A percentile compares a stretch with the other conserved stretches of the same genome.
These are phyloP conservation scores for Cebus imitator DNA, from an alignment of 2,113 vertebrate species.

Conservation along the genomic window DNA sequence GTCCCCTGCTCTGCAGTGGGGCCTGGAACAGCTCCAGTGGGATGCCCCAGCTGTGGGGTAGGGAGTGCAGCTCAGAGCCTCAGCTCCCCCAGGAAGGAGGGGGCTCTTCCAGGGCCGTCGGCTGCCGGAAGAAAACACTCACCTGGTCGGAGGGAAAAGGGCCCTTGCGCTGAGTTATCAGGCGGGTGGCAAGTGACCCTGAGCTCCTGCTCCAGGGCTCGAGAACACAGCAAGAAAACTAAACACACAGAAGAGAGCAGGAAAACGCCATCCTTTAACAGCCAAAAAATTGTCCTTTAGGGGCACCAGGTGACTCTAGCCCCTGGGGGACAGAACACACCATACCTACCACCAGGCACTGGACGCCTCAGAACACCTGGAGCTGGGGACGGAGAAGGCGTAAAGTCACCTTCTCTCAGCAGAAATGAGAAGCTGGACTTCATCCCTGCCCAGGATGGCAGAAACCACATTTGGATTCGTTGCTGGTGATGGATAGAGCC, in stretches of 20 bases:
- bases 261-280: neutral
- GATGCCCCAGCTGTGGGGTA: neutral
- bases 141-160: neutral
- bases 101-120: neutral
- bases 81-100: neutral
- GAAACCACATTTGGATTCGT: neutral
- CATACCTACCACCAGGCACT: neutral
- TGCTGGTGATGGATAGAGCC: slow-evolving; percentile 38
- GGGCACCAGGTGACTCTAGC: neutral
- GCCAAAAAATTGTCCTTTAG: neutral
- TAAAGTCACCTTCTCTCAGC: neutral
- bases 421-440: neutral
- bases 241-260: neutral
- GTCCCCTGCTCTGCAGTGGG: neutral
- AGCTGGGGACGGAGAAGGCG: neutral
- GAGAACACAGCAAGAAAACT: neutral
- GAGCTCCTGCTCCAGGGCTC: neutral
- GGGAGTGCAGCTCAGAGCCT: neutral
- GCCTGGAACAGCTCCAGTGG: slow-evolving; percentile 47
- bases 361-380: neutral
- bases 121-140: neutral
- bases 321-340: neutral
- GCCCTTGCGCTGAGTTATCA: neutral
- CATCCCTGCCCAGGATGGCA: neutral
- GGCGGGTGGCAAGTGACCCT: neutral